Evolutionary conservation across 2,113 vertebrate genomes (phyloP), one percentile per base, ranked within the genome.

Genomic region (Shinisaurus crocodilurus): DNA sequence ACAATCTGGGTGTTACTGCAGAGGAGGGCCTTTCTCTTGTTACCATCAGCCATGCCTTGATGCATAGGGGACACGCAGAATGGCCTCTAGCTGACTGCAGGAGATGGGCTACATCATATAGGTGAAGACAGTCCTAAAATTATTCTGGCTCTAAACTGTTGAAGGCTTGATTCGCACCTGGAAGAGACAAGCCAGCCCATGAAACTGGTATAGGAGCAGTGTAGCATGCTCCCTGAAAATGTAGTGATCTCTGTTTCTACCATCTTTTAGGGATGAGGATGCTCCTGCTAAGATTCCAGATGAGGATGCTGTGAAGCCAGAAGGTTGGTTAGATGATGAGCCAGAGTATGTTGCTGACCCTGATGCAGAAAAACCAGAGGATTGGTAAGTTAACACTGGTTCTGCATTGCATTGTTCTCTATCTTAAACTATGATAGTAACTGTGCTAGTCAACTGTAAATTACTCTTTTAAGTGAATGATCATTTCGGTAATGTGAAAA

Each of bases 271-370:
- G 99, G 99, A 99, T 94, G 99, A 99, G 93, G 99, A 99, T 57
- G 99, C 99, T 89, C 98, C 99, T 3, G 98, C 98, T 91, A 99
- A 99, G 97, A 96, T 99, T 0, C 92, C 98, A 0, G 99, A 99
- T 95, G 99, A 99, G 80, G 97, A 97, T 0, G 99, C 99, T 0
- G 98, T 98, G 89, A 99, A 99, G 92, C 99, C 99, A 0, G 99
- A 99, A 29, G 99, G 99, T 69, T 99, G 99, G 99, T 91, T 99
- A 95, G 99, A 99, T 89, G 98, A 99, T 70, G 99, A 99, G 86
- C 98, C 98, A 0, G 99, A 99, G 86, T 99, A 99, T 88, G 96
- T 98, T 25, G 96, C 98, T 16, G 99, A 99, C 89, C 99, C 99
- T 5, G 98, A 99, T 50, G 99, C 99, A 0, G 95, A 99, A 94